Evolutionary conservation across 2,888 invertebrate genomes (phyloP), one percentile per base, ranked within the genome.

Genomic region (Clostera curtula): DNA sequence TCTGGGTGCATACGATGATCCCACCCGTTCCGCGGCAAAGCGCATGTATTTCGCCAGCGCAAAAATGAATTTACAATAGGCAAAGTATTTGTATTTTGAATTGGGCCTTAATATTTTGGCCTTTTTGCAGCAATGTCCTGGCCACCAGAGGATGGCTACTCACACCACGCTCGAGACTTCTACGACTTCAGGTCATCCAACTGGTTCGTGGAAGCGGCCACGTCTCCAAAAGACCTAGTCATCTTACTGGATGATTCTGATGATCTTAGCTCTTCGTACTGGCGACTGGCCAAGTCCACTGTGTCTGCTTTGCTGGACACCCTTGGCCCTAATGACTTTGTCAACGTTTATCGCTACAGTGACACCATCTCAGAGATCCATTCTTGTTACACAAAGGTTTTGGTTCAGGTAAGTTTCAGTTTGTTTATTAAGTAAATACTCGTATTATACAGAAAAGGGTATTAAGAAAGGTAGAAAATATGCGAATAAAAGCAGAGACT

Each of bases 131-230:
- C 90, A 7, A 93, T 93, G 61, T 90, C 93, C 10, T 93, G 94
- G 94, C 93, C 93, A 9, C 92, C 93, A 12, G 90, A 91, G 70
- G 91, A 91, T 47, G 88, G 90, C 25, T 88, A 90, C 45, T 91
- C 93, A 25, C 86, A 91, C 54, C 94, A 92, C 61, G 93, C 88
- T 45, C 88, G 92, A 30, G 89, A 90, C 42, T 90, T 98, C 56
- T 97, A 97, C 83, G 98, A 99, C 82, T 98, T 96, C 64, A 89
- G 98, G 16, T 90, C 94, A 6, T 91, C 96, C 21, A 91, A 93
- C 54, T 98, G 98, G 98, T 99, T 98, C 73, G 93, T 98, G 6
- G 94, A 96, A 50, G 97, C 97, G 0, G 97, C 98, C 7, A 96
- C 97, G 4, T 97, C 97, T 34, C 96, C 98, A 0, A 99, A 99